These are phyloP conservation scores for Scaptodrosophila lebanonensis DNA, from an alignment of 1,140 invertebrate species.

Conservation along the genomic window DNA sequence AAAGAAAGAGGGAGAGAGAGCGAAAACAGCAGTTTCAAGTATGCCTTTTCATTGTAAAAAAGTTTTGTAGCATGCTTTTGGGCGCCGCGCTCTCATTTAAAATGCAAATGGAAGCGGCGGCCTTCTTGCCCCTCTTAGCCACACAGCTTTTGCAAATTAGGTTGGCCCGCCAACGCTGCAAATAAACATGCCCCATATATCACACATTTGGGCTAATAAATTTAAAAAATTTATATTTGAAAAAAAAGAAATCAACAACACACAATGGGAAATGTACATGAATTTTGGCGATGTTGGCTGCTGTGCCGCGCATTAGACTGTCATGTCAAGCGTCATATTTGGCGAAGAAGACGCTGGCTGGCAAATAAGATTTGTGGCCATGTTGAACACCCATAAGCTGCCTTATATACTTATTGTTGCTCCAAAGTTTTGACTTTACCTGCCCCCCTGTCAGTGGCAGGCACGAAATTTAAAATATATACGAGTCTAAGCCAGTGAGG, in stretches of 20 bases:
- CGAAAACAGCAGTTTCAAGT: constrained; percentile 43
- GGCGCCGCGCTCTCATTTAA: constrained; percentile 63
- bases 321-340: constrained; percentile 40
- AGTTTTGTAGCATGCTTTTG: constrained; percentile 30
- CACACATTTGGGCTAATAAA: constrained; percentile 51
- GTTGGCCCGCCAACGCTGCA: constrained; percentile 37
- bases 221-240: no score
- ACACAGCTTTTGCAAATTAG: constrained; percentile 42
- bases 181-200: constrained; percentile 53
- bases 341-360: constrained; percentile 14
- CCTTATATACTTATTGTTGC: constrained; percentile 47
- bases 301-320: constrained; percentile 2
- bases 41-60: constrained; percentile 47
- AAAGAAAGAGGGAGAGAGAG: constrained; percentile 2
- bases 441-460: constrained; percentile 9
- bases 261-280: no score
- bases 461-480: constrained; percentile 12
- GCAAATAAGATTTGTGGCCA: not conserved
- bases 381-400: constrained; percentile 41
- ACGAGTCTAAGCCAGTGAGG: not conserved
- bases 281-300: no score
- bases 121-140: not conserved
- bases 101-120: constrained; percentile 58
- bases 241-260: no score
- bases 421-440: constrained; percentile 19